Evolutionary conservation across 2,797 vertebrate genomes (phyloP).

Genomic region (Ispidina picta): DNA sequence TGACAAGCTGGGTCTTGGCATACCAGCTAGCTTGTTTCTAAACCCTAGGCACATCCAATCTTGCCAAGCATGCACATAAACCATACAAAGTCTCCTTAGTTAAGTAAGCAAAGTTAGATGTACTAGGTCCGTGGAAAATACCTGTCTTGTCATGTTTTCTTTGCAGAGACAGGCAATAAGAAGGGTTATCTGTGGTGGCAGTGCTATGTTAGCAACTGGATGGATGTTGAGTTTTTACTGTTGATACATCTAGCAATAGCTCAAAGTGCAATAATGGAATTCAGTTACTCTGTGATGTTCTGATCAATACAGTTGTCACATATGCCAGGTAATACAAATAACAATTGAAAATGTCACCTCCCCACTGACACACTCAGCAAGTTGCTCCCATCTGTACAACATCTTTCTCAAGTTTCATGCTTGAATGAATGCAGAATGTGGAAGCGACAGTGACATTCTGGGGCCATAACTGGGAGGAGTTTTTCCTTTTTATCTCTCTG

Average conservation of each 20-base stretch:
- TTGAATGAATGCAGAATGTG: not conserved
- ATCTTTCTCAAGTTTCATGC: not conserved
- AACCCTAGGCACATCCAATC: not conserved
- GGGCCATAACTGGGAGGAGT: not conserved
- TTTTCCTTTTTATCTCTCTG: not conserved
- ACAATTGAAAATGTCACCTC: not conserved
- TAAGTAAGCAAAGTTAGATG: not conserved
- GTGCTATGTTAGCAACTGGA: not conserved
- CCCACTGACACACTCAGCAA: not conserved
- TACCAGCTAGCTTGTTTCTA: conserved; percentile 16
- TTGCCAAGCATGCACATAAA: not conserved
- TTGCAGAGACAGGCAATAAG: not conserved
- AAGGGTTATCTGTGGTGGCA: not conserved
- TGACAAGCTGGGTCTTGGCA: conserved; percentile 11
- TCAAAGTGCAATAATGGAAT: not conserved
- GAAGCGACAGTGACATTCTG: not conserved
- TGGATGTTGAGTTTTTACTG: not conserved
- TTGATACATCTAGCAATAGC: not conserved
- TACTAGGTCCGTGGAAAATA: not conserved
- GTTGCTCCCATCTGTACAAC: not conserved
- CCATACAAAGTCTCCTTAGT: conserved; percentile 4
- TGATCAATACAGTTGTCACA: not conserved
- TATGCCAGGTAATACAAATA: not conserved
- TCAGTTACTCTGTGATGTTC: not conserved
- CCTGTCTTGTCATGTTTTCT: conserved; percentile 10